Evolutionary conservation across 2,888 invertebrate genomes (phyloP).

Genomic region (Amphimallon solstitiale): DNA sequence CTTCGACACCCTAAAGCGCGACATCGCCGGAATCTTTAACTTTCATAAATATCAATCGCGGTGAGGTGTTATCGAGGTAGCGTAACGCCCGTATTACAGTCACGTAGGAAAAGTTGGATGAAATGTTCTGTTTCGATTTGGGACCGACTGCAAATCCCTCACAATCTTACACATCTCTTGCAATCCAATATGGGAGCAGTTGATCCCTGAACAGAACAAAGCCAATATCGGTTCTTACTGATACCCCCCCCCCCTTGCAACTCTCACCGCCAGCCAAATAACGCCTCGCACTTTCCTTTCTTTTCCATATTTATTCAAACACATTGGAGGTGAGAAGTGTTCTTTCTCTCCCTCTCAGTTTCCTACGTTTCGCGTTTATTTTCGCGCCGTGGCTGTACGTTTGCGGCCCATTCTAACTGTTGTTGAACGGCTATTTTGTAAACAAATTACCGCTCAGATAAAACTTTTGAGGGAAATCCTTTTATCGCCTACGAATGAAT

Average conservation of each 20-base stretch:
- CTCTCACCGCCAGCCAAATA: slow-evolving; percentile 44
- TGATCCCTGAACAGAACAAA: slow-evolving; percentile 61
- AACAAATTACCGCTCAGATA: slow-evolving; percentile 64
- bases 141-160: slow-evolving; percentile 63
- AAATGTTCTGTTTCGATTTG: slow-evolving; percentile 64
- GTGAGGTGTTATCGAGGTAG: slow-evolving; percentile 57
- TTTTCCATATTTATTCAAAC: slow-evolving; percentile 62
- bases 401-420: slow-evolving; percentile 23
- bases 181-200: slow-evolving; percentile 62
- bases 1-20: slow-evolving; percentile 43
- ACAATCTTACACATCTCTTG: slow-evolving; percentile 63
- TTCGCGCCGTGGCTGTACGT: not conserved
- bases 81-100: slow-evolving; percentile 60
- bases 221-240: slow-evolving; percentile 54
- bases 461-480: slow-evolving; percentile 63
- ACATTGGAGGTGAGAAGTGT: slow-evolving; percentile 59
- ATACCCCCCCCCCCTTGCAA: slow-evolving; percentile 40
- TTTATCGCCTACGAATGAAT: slow-evolving; percentile 62
- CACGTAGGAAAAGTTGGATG: slow-evolving; percentile 63
- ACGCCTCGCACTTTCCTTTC: slow-evolving; percentile 41
- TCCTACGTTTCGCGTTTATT: not conserved
- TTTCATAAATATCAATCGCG: slow-evolving; percentile 64
- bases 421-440: slow-evolving; percentile 60
- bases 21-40: slow-evolving; percentile 60
- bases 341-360: slow-evolving; percentile 41